Evolutionary conservation across 2,888 invertebrate species (phyloP), one percentile per base, ranked within the genome.

Genomic region (Eilema caniola): DNA sequence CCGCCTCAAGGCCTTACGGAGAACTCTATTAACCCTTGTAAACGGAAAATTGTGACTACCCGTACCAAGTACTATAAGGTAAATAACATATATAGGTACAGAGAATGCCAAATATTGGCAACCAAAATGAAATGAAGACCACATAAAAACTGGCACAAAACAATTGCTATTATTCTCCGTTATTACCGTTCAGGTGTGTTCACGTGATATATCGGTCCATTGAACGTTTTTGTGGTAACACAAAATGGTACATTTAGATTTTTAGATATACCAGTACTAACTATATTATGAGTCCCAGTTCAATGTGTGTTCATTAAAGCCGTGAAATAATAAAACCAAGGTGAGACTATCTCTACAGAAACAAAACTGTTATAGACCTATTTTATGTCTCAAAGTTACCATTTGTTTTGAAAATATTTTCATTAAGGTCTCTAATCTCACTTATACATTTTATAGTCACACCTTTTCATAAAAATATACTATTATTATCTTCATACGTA

Each of bases 131-230:
- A 93, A 92, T 93, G 91, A 92, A 92, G 90, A 87, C 89, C 85
- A 91, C 84, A 93, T 93, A 93, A 93, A 92, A 93, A 92, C 87
- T 87, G 90, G 85, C 87, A 84, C 89, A 89, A 90, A 91, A 92
- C 92, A 91, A 90, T 91, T 87, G 92, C 92, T 91, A 92, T 93
- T 91, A 91, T 90, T 93, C 92, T 91, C 90, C 89, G 92, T 93
- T 93, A 93, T 93, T 92, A 90, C 91, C 86, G 92, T 92, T 90
- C 93, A 94, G 93, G 94, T 94, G 93, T 91, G 90, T 84, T 89
- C 85, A 85, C 78, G 88, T 93, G 93, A 93, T 93, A 92, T 92
- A 93, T 91, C 81, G 91, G 86, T 87, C 71, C 89, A 89, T 90
- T 85, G 90, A 89, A 84, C 88, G 91, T 90, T 92, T 92, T 91